Evolutionary conservation across 2,797 vertebrate species (phyloP).

Genomic region (Tangara arthus): DNA sequence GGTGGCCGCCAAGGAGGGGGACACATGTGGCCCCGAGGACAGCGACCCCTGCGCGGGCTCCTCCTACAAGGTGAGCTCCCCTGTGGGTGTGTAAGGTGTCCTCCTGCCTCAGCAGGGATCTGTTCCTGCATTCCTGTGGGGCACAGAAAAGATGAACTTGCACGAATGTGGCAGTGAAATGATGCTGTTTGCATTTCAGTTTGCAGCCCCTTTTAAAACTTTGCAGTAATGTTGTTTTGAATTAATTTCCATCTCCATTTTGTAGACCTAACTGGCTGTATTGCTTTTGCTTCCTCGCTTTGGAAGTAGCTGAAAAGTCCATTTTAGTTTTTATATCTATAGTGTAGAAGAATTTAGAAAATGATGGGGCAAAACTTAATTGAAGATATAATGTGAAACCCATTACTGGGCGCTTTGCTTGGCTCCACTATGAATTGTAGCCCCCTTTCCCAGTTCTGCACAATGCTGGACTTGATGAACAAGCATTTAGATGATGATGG

Average conservation of each 20-base stretch:
- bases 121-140: rapidly evolving
- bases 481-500: constrained; percentile 9
- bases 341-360: not conserved
- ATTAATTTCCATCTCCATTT: not conserved
- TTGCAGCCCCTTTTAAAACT: not conserved
- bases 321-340: not conserved
- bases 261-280: not conserved
- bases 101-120: not conserved
- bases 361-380: not conserved
- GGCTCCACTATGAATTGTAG: not conserved
- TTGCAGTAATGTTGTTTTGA: not conserved
- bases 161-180: not conserved
- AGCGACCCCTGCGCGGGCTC: constrained; percentile 75
- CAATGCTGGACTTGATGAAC: not conserved
- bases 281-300: not conserved
- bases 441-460: not conserved
- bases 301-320: not conserved
- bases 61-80: constrained; percentile 80
- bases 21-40: constrained; percentile 74
- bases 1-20: constrained; percentile 82
- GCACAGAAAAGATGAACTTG: not conserved
- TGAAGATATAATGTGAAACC: not conserved
- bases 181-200: not conserved
- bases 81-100: not conserved
- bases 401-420: not conserved